Conservation (phyloP, 1,140 invertebrate species). For the Belonocnema kinseyi region DNA sequence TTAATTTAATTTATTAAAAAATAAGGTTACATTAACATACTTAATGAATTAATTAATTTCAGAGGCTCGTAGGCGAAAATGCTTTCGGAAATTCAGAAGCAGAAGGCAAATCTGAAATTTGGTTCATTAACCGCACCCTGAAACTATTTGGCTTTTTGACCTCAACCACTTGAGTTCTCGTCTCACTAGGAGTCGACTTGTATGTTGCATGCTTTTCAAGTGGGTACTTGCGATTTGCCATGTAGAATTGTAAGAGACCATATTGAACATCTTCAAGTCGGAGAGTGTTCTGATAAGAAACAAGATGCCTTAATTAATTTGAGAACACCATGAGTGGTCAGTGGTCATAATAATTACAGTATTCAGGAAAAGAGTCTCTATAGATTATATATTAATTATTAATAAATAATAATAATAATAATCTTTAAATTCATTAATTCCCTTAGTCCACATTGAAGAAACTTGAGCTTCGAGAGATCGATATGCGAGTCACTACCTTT, state of each 20-base stretch:
- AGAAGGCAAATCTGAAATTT: conserved; percentile 5
- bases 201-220: not conserved
- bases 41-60: no score
- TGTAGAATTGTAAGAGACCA: conserved; percentile 7
- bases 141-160: conserved; percentile 3
- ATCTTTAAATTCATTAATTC: no score
- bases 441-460: no score
- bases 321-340: not conserved
- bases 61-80: no score
- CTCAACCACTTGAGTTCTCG: conserved; percentile 12
- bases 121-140: not conserved
- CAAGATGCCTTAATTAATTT: conserved; percentile 1
- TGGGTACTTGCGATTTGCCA: conserved; percentile 7
- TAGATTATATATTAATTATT: no score
- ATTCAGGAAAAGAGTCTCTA: no score
- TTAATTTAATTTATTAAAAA: no score
- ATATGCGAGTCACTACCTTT: no score
- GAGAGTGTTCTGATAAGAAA: not conserved
- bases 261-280: conserved; percentile 1
- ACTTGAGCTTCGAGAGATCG: no score
- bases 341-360: no score
- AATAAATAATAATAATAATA: no score
- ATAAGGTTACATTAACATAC: no score
- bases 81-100: not conserved
- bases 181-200: not conserved